These are phyloP conservation scores for Lasioglossum marginatum DNA, from an alignment of 2,888 invertebrate species.

Conservation along the genomic window DNA sequence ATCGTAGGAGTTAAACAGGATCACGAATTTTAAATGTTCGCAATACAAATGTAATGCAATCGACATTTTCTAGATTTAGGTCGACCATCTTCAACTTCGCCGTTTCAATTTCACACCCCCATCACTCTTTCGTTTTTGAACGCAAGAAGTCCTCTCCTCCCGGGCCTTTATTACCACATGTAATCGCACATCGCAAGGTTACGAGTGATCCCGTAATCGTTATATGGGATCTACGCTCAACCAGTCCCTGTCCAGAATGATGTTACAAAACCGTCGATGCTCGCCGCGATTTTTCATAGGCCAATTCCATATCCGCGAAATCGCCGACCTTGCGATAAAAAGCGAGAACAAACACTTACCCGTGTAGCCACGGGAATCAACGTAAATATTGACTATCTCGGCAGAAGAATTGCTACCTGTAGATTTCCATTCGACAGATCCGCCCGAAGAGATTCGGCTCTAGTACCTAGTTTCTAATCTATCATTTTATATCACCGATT, in stretches of 20 bases:
- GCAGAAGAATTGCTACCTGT: slow-evolving; percentile 14
- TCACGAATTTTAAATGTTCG: neutral
- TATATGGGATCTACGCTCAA: neutral
- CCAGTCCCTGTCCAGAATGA: neutral
- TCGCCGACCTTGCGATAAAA: slow-evolving; percentile 11
- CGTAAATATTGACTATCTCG: slow-evolving; percentile 27
- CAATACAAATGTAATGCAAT: neutral
- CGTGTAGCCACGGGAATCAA: neutral
- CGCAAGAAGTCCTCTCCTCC: too few species aligned
- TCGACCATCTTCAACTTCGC: neutral
- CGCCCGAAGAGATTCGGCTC: neutral
- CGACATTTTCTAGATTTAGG: neutral
- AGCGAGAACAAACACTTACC: slow-evolving; percentile 12
- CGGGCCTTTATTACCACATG: neutral
- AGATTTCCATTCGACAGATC: slow-evolving; percentile 21
- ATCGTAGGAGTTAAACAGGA: too few species aligned
- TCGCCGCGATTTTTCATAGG: neutral
- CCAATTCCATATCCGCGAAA: neutral
- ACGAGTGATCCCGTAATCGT: neutral
- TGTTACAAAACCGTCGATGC: neutral
- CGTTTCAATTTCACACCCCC: too few species aligned
- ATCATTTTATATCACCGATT: neutral
- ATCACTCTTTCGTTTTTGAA: neutral
- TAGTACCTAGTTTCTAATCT: too few species aligned
- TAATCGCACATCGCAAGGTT: neutral